Evolutionary conservation across 1,140 invertebrate species (phyloP).

Genomic region (Trichoplusia ni): DNA sequence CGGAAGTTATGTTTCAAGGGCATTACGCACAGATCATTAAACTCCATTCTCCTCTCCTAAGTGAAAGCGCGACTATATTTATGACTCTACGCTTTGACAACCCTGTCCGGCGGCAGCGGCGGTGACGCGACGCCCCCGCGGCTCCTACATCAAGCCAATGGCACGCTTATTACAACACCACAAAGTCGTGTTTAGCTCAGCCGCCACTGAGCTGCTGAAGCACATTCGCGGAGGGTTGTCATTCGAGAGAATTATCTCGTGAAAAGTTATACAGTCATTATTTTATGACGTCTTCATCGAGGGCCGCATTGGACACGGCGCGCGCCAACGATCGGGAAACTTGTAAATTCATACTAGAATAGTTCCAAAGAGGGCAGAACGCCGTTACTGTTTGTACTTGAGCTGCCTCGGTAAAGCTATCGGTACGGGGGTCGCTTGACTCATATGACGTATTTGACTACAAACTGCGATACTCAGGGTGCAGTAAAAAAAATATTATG

Average conservation of each 20-base stretch:
- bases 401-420: no score
- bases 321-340: constrained; percentile 49
- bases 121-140: constrained; percentile 38
- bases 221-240: constrained; percentile 52
- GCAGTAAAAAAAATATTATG: no score
- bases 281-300: constrained; percentile 75
- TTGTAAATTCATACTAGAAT: constrained; percentile 50
- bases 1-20: constrained; percentile 69
- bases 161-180: background rate
- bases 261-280: constrained; percentile 68
- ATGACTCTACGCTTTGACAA: constrained; percentile 64
- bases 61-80: constrained; percentile 65
- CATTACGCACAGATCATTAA: constrained; percentile 77
- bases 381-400: constrained; percentile 41
- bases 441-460: no score
- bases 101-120: constrained; percentile 50
- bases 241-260: constrained; percentile 52
- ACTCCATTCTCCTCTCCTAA: constrained; percentile 49
- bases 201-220: background rate
- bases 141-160: background rate
- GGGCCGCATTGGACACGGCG: constrained; percentile 55
- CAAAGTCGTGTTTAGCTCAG: constrained; percentile 1
- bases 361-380: constrained; percentile 48
- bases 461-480: no score
- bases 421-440: no score